phyloP scores from a whole-genome alignment of 2,888 invertebrate genomes.

The Esperia sulphurella region DNA sequence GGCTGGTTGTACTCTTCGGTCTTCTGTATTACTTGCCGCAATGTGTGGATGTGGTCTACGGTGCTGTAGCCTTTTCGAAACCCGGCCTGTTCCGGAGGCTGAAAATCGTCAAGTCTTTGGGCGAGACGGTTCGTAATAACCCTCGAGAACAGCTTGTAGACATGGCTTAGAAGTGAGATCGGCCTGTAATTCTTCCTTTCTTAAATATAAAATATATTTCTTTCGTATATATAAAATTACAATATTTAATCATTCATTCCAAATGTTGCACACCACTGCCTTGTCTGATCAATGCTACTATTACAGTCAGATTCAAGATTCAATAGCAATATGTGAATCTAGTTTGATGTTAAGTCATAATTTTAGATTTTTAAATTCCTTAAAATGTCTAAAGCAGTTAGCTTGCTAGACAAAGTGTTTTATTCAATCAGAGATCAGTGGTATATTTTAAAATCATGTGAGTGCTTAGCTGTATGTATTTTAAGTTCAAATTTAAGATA shows the following conservation, averaged over 20 bases:
- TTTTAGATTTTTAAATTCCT: background rate
- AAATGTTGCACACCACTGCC: background rate
- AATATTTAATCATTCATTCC: background rate
- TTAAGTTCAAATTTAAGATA: background rate
- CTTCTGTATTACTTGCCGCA: no score
- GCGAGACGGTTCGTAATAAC: no score
- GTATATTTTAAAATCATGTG: slow-evolving; percentile 61
- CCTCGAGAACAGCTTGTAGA: no score
- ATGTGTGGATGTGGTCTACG: no score
- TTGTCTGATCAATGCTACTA: background rate
- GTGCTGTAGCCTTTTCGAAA: no score
- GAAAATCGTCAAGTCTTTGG: no score
- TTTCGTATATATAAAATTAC: no score
- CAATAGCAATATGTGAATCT: background rate
- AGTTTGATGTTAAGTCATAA: background rate
- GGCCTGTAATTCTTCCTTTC: no score
- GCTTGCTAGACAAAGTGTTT: slow-evolving; percentile 35
- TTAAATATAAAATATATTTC: no score
- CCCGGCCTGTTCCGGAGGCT: no score
- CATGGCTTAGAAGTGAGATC: no score
- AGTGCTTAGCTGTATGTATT: slow-evolving; percentile 27
- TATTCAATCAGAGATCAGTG: slow-evolving; percentile 50
- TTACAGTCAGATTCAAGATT: background rate
- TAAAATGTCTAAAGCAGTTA: slow-evolving; percentile 49
- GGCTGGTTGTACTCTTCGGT: no score